A percentile compares a stretch with the other conserved stretches of the same genome.
phyloP scores from a whole-genome alignment of 2,888 invertebrate species.

The Lydus trimaculatus region DNA sequence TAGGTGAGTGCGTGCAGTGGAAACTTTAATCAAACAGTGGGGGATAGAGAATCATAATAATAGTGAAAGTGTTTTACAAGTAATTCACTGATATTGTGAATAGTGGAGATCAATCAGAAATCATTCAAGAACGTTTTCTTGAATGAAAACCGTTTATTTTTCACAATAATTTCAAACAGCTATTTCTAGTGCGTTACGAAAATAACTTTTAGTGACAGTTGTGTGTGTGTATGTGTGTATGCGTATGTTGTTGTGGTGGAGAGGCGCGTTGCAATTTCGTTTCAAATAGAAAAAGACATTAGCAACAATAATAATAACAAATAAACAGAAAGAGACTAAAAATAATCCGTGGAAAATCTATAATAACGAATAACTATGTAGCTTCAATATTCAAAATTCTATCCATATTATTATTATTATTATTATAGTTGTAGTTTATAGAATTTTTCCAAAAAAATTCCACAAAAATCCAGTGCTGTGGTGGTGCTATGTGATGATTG shows the following conservation, averaged over 20 bases:
- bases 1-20: neutral
- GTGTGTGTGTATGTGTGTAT: neutral
- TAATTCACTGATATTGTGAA: neutral
- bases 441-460: neutral
- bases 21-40: conserved; percentile 9
- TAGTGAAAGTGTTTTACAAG: neutral
- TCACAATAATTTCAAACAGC: conserved; percentile 27
- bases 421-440: neutral
- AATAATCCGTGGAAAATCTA: neutral
- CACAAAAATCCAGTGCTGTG: conserved; percentile 18
- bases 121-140: neutral
- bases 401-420: no score
- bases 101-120: neutral
- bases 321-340: conserved; percentile 6
- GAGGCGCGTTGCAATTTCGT: conserved; percentile 5
- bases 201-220: conserved; percentile 28
- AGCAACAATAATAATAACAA: neutral
- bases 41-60: neutral
- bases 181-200: conserved; percentile 31
- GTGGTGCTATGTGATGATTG: conserved; percentile 18
- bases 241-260: neutral
- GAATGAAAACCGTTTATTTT: conserved; percentile 24
- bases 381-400: neutral
- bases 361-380: neutral
- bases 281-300: conserved; percentile 3